A percentile compares a stretch with the other conserved stretches of the same genome.
These are phyloP conservation scores for Pemphredon lugubris DNA, from an alignment of 2,888 invertebrate species.

Conservation along the genomic window DNA sequence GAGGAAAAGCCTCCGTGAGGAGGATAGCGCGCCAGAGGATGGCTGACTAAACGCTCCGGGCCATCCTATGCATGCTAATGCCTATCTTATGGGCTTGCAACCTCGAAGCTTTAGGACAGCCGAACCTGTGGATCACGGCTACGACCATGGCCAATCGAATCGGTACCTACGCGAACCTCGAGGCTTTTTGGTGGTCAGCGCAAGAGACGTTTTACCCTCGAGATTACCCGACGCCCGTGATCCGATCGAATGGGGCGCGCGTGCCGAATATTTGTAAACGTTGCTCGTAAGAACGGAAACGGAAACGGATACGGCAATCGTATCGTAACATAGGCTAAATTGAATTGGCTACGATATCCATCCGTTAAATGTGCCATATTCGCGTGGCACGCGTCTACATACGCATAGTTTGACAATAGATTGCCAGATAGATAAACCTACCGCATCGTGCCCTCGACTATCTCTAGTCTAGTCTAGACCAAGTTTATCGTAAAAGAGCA, in stretches of 20 bases:
- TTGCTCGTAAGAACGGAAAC: not conserved
- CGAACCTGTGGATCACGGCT: slow-evolving; percentile 67
- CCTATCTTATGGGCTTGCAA: slow-evolving; percentile 69
- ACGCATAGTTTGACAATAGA: too few relatives aligned
- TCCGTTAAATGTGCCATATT: not conserved
- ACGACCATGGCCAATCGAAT: slow-evolving; percentile 49
- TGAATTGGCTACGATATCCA: not conserved
- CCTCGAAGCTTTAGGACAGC: slow-evolving; percentile 68
- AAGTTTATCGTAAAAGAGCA: slow-evolving; percentile 44
- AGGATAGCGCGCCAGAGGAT: slow-evolving; percentile 34
- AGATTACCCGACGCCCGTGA: slow-evolving; percentile 23
- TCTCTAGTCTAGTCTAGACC: slow-evolving; percentile 13
- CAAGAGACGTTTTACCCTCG: slow-evolving; percentile 19
- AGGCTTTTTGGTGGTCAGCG: slow-evolving; percentile 43
- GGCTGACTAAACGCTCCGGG: slow-evolving; percentile 73
- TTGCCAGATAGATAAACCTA: too few relatives aligned
- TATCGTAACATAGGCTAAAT: not conserved
- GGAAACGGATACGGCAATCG: too few relatives aligned
- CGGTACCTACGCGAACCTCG: slow-evolving; percentile 8
- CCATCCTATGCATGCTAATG: slow-evolving; percentile 78
- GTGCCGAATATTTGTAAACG: not conserved
- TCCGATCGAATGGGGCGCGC: slow-evolving; percentile 20
- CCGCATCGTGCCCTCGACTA: too few relatives aligned
- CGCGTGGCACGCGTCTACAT: too few relatives aligned
- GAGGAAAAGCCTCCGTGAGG: not conserved